Conservation (phyloP, 2,797 vertebrate genomes). For the Pipistrellus kuhlii region DNA sequence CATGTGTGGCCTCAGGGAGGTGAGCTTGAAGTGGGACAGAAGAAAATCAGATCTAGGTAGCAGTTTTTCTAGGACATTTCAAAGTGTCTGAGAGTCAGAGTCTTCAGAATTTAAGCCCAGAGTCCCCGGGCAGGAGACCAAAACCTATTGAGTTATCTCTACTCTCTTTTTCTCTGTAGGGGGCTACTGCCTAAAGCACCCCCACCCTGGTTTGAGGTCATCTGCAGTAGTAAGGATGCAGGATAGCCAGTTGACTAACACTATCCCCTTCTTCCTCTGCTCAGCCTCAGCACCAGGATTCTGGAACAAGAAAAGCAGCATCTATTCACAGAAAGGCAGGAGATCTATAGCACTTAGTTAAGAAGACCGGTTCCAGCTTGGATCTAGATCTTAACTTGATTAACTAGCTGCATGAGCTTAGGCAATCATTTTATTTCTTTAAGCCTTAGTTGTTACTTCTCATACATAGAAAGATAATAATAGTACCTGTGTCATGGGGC, state of each 20-base stretch:
- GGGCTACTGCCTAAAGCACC: background rate
- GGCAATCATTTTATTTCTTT: background rate
- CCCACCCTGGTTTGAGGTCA: background rate
- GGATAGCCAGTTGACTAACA: background rate
- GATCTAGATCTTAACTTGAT: background rate
- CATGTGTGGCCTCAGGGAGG: background rate
- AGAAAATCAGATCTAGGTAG: constrained; percentile 56
- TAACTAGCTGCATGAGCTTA: background rate
- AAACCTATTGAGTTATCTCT: background rate
- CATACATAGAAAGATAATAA: background rate
- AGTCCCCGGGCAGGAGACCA: background rate
- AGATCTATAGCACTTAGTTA: background rate
- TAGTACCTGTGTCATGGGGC: background rate
- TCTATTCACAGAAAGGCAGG: background rate
- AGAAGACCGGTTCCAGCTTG: background rate
- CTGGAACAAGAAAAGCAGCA: constrained; percentile 11
- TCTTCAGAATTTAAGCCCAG: background rate
- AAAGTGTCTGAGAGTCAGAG: constrained; percentile 53
- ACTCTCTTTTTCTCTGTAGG: background rate
- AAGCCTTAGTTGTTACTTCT: background rate
- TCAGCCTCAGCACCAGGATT: constrained; percentile 2
- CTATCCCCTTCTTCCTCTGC: background rate
- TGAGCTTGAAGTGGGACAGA: constrained; percentile 47
- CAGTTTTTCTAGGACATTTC: constrained; percentile 20
- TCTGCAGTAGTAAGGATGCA: background rate